These are phyloP conservation scores for Cliona cf. orientalis DNA, from an alignment of 37 sponge, comb jelly and placozoan species.

Conservation along the genomic window DNA sequence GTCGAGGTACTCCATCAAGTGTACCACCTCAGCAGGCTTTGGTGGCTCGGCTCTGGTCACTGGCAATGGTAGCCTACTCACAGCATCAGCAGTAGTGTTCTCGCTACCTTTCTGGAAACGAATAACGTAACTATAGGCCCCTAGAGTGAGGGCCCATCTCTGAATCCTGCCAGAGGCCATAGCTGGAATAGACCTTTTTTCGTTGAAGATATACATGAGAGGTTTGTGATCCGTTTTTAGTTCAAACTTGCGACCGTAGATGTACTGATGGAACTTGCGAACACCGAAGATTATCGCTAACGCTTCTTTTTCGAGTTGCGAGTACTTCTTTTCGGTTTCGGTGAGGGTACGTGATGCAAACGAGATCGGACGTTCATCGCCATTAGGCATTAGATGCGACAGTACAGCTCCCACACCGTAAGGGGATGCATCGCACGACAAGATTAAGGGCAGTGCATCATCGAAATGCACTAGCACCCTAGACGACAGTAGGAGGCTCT, in stretches of 20 bases:
- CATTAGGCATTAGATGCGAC: slow-evolving; percentile 34
- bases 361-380: too few relatives aligned
- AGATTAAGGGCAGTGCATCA: background rate
- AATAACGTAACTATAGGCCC: slow-evolving; percentile 42
- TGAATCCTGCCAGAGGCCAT: too few relatives aligned
- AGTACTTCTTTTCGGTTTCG: slow-evolving; percentile 26
- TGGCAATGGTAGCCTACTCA: slow-evolving; percentile 46
- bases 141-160: slow-evolving; percentile 55
- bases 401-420: slow-evolving; percentile 49
- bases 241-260: slow-evolving; percentile 15
- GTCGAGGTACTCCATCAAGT: too few relatives aligned
- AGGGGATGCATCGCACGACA: slow-evolving; percentile 50
- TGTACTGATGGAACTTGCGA: too few relatives aligned
- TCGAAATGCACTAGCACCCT: slow-evolving; percentile 38
- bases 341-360: too few relatives aligned
- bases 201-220: slow-evolving; percentile 45
- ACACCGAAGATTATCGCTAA: slow-evolving; percentile 56
- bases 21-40: too few relatives aligned
- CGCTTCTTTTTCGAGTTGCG: too few relatives aligned
- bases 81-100: slow-evolving; percentile 35
- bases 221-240: slow-evolving; percentile 64
- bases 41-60: slow-evolving; percentile 1
- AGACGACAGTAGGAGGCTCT: slow-evolving; percentile 37
- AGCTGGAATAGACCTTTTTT: slow-evolving; percentile 18
- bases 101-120: slow-evolving; percentile 17